A percentile compares a stretch with the other conserved stretches of the same genome.
phyloP scores from a whole-genome alignment of 2,797 vertebrate species.

The Emys orbicularis region DNA sequence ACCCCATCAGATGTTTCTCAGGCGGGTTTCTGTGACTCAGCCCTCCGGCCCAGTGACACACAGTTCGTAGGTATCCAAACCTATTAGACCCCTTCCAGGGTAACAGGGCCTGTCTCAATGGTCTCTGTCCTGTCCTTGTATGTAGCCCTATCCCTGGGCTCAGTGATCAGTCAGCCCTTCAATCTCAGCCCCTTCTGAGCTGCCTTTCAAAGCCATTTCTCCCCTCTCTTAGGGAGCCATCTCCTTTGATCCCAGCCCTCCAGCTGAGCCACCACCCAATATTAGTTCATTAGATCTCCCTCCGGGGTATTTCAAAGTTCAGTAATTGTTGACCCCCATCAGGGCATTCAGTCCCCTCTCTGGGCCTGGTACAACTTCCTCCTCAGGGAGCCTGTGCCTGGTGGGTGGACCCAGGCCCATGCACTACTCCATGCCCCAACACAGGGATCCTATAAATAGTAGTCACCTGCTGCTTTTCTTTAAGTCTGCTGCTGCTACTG shows the following conservation, averaged over 20 bases:
- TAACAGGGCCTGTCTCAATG: background rate
- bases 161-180: no score
- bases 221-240: background rate
- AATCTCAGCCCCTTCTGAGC: background rate
- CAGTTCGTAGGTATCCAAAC: background rate
- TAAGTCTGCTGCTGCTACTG: no score
- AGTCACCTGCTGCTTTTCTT: no score
- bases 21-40: background rate
- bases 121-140: background rate
- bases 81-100: background rate
- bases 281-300: background rate
- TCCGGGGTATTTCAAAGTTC: background rate
- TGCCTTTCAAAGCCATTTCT: background rate
- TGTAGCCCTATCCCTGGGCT: no score
- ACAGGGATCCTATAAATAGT: no score
- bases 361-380: background rate
- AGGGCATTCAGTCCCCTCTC: background rate
- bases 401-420: background rate
- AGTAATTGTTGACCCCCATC: background rate
- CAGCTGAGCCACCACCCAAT: background rate
- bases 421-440: no score
- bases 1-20: background rate
- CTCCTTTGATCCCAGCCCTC: no score
- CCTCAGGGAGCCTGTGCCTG: background rate
- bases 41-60: no score